Evolutionary conservation across 1,140 invertebrate genomes (phyloP).

Genomic region (Frieseomelitta varia): DNA sequence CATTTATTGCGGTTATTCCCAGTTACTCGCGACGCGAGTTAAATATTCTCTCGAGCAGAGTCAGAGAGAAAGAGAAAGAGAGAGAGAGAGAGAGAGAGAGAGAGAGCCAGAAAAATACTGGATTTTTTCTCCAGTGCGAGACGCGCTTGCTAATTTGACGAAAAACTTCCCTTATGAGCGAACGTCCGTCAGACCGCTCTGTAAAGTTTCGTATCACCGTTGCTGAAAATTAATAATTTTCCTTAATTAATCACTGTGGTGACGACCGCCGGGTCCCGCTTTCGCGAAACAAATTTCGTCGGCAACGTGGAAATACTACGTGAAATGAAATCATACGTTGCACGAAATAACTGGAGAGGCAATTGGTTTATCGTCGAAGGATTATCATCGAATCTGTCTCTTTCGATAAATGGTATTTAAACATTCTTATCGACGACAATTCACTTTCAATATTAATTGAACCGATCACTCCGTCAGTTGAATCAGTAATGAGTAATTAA

Average conservation of each 20-base stretch:
- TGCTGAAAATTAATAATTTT: conserved; percentile 20
- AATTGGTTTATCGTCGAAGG: too few relatives aligned
- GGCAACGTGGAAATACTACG: background rate
- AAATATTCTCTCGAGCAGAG: background rate
- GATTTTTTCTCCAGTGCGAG: background rate
- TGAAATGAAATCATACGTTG: background rate
- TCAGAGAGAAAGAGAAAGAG: too few relatives aligned
- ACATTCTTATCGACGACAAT: too few relatives aligned
- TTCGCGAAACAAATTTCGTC: background rate
- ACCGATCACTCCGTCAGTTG: too few relatives aligned
- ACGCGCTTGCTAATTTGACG: background rate
- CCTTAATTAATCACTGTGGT: conserved; percentile 4
- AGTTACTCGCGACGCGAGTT: background rate
- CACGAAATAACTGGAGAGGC: too few relatives aligned
- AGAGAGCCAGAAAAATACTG: background rate
- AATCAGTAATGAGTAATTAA: too few relatives aligned
- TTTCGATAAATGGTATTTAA: too few relatives aligned
- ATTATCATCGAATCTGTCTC: too few relatives aligned
- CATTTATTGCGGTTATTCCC: conserved; percentile 8
- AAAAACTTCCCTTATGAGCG: background rate
- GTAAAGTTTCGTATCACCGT: background rate
- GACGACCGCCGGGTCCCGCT: background rate
- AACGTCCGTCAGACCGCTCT: background rate
- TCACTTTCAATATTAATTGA: too few relatives aligned
- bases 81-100: too few relatives aligned